A percentile compares a stretch with the other conserved stretches of the same genome.
These are phyloP conservation scores for Styela plicata DNA, from an alignment of 23 tunicate genomes.

Conservation along the genomic window DNA sequence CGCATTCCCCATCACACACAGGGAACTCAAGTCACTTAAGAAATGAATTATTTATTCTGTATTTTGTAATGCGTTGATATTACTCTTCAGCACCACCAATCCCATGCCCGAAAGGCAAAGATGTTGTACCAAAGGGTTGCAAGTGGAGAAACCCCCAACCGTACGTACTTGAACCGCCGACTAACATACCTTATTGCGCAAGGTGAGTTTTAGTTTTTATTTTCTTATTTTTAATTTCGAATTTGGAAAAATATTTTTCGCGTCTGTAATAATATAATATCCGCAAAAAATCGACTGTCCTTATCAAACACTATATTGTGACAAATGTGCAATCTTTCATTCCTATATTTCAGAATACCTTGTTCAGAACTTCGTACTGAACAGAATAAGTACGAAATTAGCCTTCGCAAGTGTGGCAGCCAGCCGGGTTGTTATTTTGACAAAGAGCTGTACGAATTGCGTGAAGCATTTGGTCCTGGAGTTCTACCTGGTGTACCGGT, in stretches of 20 bases:
- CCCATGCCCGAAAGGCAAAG: not conserved
- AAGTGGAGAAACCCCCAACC: not conserved
- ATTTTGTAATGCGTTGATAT: too few species aligned
- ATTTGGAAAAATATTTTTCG: not conserved
- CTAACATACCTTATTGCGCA: not conserved
- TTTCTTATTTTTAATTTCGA: not conserved
- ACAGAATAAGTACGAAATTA: slow-evolving; percentile 5
- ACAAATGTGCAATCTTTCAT: not conserved
- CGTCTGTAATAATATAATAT: too few species aligned
- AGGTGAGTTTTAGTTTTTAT: slow-evolving; percentile 1
- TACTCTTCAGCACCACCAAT: too few species aligned
- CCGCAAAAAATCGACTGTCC: too few species aligned
- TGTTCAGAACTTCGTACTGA: slow-evolving; percentile 34
- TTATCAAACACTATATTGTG: too few species aligned
- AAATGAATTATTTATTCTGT: not conserved
- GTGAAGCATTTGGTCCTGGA: slow-evolving; percentile 41
- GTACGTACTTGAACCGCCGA: slow-evolving; percentile 12
- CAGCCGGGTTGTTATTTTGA: slow-evolving; percentile 78
- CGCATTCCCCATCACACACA: too few species aligned
- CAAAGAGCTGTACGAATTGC: slow-evolving; percentile 29
- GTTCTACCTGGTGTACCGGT: slow-evolving; percentile 75
- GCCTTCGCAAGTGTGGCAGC: slow-evolving; percentile 25
- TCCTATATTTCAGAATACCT: slow-evolving; percentile 38
- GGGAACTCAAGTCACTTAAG: too few species aligned
- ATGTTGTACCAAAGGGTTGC: not conserved